phyloP scores from a whole-genome alignment of 1,140 invertebrate species.

The Hyphantria cunea region DNA sequence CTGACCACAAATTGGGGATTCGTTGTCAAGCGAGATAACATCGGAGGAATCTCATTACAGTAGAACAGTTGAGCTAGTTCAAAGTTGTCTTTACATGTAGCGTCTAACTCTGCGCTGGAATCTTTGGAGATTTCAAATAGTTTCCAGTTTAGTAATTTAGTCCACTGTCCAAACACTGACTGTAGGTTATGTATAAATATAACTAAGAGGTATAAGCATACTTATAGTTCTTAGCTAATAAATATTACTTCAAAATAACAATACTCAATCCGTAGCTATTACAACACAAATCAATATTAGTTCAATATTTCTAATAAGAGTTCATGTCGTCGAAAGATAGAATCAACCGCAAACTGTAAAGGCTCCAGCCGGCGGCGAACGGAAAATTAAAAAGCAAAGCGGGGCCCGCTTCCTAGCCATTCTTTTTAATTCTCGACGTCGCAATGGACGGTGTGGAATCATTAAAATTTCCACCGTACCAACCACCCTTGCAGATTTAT shows the following conservation, averaged over 20 bases:
- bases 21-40: slow-evolving; percentile 73
- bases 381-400: slow-evolving; percentile 79
- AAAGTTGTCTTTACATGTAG: slow-evolving; percentile 47
- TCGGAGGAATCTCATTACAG: slow-evolving; percentile 75
- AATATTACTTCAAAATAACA: neutral
- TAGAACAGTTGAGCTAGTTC: slow-evolving; percentile 53
- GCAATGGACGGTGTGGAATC: slow-evolving; percentile 59
- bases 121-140: slow-evolving; percentile 45
- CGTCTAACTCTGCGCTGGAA: slow-evolving; percentile 47
- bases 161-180: slow-evolving; percentile 7
- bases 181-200: no score
- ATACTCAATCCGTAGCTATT: neutral
- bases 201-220: no score
- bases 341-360: slow-evolving; percentile 48
- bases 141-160: slow-evolving; percentile 31
- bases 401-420: slow-evolving; percentile 63
- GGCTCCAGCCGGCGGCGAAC: slow-evolving; percentile 55
- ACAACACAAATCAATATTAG: slow-evolving; percentile 8
- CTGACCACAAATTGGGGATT: slow-evolving; percentile 76
- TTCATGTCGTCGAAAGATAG: slow-evolving; percentile 33
- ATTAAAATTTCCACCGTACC: slow-evolving; percentile 69
- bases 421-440: slow-evolving; percentile 72
- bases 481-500: slow-evolving; percentile 49
- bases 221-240: neutral
- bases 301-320: slow-evolving; percentile 30